Evolutionary conservation across 2,797 vertebrate genomes (phyloP).

Genomic region (Melanotaenia maccullochi): DNA sequence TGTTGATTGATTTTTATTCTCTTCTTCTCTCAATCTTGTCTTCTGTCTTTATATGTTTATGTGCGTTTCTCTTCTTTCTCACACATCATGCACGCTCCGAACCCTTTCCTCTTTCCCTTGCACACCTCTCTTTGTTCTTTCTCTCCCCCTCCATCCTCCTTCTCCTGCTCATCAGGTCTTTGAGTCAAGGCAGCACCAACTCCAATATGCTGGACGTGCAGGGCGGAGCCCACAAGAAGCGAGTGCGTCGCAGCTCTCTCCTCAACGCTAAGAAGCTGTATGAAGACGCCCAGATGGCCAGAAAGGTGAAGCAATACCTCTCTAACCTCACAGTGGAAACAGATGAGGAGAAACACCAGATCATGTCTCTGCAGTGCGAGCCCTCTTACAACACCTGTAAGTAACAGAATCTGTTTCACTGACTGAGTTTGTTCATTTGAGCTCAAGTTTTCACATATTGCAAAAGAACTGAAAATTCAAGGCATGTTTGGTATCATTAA

Average conservation of each 20-base stretch:
- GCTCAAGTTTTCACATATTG: background rate
- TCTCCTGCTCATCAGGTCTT: slow-evolving; percentile 81
- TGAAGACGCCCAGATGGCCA: slow-evolving; percentile 97
- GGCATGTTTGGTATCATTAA: background rate
- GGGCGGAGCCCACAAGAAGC: slow-evolving; percentile 92
- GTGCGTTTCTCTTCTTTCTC: slow-evolving; percentile 9
- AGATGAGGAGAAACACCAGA: slow-evolving; percentile 93
- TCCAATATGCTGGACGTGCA: slow-evolving; percentile 98
- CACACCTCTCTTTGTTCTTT: background rate
- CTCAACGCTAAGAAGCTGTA: slow-evolving; percentile 97
- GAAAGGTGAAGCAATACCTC: slow-evolving; percentile 97
- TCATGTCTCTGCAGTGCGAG: slow-evolving; percentile 93
- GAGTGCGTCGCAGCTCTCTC: slow-evolving; percentile 92
- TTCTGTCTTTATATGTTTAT: slow-evolving; percentile 16
- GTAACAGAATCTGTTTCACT: slow-evolving; percentile 14
- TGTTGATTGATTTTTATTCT: slow-evolving; percentile 38
- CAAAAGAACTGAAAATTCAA: too few species aligned
- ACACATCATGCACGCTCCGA: background rate
- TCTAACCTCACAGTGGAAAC: slow-evolving; percentile 91
- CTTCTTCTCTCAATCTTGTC: slow-evolving; percentile 20
- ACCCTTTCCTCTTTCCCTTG: background rate
- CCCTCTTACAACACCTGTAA: slow-evolving; percentile 88
- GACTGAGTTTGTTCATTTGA: too few species aligned
- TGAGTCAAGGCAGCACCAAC: slow-evolving; percentile 98
- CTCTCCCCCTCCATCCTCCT: background rate